A percentile compares a stretch with the other conserved stretches of the same genome.
These are phyloP conservation scores for Nicator chloris DNA, from an alignment of 2,113 vertebrate species.

Conservation along the genomic window DNA sequence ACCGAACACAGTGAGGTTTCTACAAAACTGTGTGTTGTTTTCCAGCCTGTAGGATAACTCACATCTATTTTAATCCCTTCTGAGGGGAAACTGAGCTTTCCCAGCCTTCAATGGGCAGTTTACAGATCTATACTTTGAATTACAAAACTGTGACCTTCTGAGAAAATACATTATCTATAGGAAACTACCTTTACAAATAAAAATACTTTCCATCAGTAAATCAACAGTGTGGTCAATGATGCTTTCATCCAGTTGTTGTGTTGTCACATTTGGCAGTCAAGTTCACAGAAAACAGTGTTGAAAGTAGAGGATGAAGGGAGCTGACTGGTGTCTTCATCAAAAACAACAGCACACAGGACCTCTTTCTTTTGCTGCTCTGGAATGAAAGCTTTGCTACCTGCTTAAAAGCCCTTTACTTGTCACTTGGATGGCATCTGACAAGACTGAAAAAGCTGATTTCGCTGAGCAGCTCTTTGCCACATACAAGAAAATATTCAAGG, in stretches of 20 bases:
- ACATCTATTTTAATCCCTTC: neutral
- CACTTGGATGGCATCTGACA: neutral
- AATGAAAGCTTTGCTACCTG: neutral
- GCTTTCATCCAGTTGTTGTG: neutral
- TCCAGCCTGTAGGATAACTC: neutral
- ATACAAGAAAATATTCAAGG: neutral
- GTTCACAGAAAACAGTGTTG: neutral
- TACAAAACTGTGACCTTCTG: neutral
- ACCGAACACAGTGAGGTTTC: neutral
- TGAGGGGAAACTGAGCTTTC: neutral
- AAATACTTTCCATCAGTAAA: neutral
- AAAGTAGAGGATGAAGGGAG: neutral
- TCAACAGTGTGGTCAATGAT: neutral
- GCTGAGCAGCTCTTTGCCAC: neutral
- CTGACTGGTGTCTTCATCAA: rapidly evolving
- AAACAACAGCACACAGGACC: neutral
- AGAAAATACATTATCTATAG: neutral
- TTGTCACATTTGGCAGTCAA: neutral
- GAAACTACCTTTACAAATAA: neutral
- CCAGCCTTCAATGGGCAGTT: neutral
- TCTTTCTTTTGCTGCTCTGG: neutral
- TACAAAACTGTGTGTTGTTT: neutral
- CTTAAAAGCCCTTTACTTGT: neutral
- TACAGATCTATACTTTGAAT: neutral
- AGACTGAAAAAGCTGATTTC: neutral